A percentile compares a stretch with the other conserved stretches of the same genome.
Conservation (phyloP, 2,797 vertebrate species). For the Centroberyx gerrardi region DNA sequence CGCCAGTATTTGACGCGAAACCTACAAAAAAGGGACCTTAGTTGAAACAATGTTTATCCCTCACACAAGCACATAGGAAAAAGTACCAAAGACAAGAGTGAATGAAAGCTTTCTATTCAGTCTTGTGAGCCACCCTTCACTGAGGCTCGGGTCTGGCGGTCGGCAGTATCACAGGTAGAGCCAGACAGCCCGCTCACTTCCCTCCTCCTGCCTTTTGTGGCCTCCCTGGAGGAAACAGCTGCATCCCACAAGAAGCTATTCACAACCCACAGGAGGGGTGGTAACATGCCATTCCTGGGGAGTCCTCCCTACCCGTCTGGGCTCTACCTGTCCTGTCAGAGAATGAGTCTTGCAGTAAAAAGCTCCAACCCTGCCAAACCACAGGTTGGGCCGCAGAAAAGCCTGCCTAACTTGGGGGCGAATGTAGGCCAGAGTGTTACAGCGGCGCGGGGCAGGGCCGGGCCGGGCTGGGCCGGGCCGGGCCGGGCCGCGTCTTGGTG, state of each 20-base stretch:
- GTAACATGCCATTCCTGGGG: slow-evolving; percentile 54
- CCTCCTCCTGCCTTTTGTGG: slow-evolving; percentile 59
- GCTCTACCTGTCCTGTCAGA: slow-evolving; percentile 73
- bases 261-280: slow-evolving; percentile 66
- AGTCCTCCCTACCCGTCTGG: slow-evolving; percentile 62
- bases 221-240: slow-evolving; percentile 76
- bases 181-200: slow-evolving; percentile 71
- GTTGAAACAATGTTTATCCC: slow-evolving; percentile 64
- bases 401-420: slow-evolving; percentile 40
- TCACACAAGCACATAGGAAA: slow-evolving; percentile 78
- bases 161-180: slow-evolving; percentile 79
- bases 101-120: slow-evolving; percentile 77
- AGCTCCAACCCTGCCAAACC: slow-evolving; percentile 36
- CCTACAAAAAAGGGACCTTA: slow-evolving; percentile 58
- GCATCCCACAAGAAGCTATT: slow-evolving; percentile 80
- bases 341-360: neutral
- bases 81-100: slow-evolving; percentile 82
- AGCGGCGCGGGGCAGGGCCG: slow-evolving; percentile 22
- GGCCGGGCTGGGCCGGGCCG: slow-evolving; percentile 30
- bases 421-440: slow-evolving; percentile 48
- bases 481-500: slow-evolving; percentile 28
- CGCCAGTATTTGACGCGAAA: slow-evolving; percentile 64
- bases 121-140: slow-evolving; percentile 58
- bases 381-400: slow-evolving; percentile 9
- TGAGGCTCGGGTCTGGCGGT: slow-evolving; percentile 57